A percentile compares a stretch with the other conserved stretches of the same genome.
phyloP scores from a whole-genome alignment of 1,140 invertebrate genomes.

The Callitettix versicolor region DNA sequence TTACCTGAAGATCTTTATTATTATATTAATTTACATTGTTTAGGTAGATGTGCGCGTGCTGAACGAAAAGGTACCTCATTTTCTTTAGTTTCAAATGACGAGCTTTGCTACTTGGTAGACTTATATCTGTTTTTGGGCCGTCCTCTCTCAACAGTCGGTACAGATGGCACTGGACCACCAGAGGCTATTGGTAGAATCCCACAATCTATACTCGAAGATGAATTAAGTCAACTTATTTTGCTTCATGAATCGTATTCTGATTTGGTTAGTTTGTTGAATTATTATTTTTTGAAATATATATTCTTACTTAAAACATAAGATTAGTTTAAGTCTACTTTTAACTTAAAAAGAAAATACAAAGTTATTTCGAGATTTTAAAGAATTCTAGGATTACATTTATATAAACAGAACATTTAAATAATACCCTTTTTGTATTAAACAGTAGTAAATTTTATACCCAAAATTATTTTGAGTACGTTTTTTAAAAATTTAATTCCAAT shows the following conservation, averaged over 20 bases:
- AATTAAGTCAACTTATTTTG: conserved; percentile 63
- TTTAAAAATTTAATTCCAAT: no score
- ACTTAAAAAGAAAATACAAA: no score
- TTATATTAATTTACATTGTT: conserved; percentile 18
- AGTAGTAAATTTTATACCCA: no score
- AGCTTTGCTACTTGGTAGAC: conserved; percentile 85
- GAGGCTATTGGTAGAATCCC: conserved; percentile 66
- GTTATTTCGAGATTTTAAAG: no score
- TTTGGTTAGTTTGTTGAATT: conserved; percentile 46
- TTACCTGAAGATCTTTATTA: no score
- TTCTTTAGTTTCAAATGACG: conserved; percentile 80
- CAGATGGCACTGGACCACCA: conserved; percentile 29
- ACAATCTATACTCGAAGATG: conserved; percentile 68
- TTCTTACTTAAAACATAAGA: no score
- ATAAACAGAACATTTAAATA: no score
- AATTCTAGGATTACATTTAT: no score
- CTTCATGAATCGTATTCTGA: conserved; percentile 64
- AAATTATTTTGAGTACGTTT: no score
- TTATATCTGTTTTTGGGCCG: conserved; percentile 87
- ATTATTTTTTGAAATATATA: no score
- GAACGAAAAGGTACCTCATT: conserved; percentile 82
- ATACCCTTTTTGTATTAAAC: no score
- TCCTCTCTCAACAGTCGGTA: conserved; percentile 49
- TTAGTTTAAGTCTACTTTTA: no score
- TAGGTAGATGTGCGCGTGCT: conserved; percentile 90